Percentiles rank a stretch among this genome's conserved stretches.
Conservation (phyloP, 2,797 vertebrate genomes). For the Leptoclinus maculatus region DNA sequence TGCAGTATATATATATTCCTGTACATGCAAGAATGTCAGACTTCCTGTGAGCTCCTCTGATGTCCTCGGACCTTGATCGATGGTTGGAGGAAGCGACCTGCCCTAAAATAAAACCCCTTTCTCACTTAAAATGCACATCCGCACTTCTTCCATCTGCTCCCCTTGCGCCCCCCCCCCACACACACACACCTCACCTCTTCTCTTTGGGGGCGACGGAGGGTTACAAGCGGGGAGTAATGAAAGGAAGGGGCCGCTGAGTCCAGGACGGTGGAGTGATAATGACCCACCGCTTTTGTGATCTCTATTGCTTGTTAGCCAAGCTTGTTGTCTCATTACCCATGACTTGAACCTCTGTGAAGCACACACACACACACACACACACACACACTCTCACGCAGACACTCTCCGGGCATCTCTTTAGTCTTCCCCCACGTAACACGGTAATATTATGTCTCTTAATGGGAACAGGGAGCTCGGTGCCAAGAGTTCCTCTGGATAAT, state of each 20-base stretch:
- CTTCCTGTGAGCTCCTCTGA: slow-evolving; percentile 65
- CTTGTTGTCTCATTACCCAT: slow-evolving; percentile 88
- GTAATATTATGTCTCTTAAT: slow-evolving; percentile 94
- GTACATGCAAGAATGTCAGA: slow-evolving; percentile 50
- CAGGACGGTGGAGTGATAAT: slow-evolving; percentile 60
- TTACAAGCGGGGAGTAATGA: slow-evolving; percentile 75
- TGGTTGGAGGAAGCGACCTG: slow-evolving; percentile 64
- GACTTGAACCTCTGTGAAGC: slow-evolving; percentile 49
- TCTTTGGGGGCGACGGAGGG: slow-evolving; percentile 54
- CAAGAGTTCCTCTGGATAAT: slow-evolving; percentile 90
- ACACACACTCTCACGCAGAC: slow-evolving; percentile 7
- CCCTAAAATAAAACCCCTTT: slow-evolving; percentile 63
- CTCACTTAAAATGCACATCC: slow-evolving; percentile 75
- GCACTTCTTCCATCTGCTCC: slow-evolving; percentile 64
- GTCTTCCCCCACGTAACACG: slow-evolving; percentile 83
- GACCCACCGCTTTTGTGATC: slow-evolving; percentile 72
- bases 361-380: slow-evolving; percentile 15
- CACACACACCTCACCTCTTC: slow-evolving; percentile 45
- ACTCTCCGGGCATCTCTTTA: slow-evolving; percentile 57
- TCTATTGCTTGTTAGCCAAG: slow-evolving; percentile 85
- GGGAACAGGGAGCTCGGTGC: slow-evolving; percentile 85
- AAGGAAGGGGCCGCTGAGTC: slow-evolving; percentile 61
- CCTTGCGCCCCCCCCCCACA: slow-evolving; percentile 10
- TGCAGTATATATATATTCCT: slow-evolving; percentile 44
- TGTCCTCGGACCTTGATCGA: slow-evolving; percentile 68